A percentile compares a stretch with the other conserved stretches of the same genome.
These are phyloP conservation scores for Pogonomyrmex californicus DNA, from an alignment of 1,140 invertebrate genomes.

Conservation along the genomic window DNA sequence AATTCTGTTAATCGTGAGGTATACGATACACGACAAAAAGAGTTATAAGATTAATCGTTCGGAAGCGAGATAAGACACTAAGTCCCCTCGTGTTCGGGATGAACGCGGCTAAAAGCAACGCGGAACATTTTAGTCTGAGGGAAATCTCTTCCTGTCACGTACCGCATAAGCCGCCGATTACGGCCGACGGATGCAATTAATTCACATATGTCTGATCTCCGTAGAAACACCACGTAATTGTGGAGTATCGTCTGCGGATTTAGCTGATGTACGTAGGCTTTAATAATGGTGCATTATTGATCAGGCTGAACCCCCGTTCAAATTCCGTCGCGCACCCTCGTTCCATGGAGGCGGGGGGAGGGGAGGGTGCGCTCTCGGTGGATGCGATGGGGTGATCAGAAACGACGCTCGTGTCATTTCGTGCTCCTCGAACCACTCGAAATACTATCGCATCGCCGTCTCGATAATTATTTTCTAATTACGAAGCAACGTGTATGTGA, in stretches of 20 bases:
- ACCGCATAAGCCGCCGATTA: conserved; percentile 52
- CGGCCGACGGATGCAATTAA: conserved; percentile 68
- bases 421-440: conserved; percentile 27
- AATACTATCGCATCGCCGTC: conserved; percentile 27
- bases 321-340: conserved; percentile 78
- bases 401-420: conserved; percentile 59
- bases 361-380: conserved; percentile 31
- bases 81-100: not conserved
- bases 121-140: not conserved
- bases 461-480: conserved; percentile 72
- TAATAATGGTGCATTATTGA: conserved; percentile 84
- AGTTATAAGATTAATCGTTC: not conserved
- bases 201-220: conserved; percentile 76
- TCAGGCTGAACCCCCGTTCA: conserved; percentile 81
- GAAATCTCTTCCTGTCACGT: conserved; percentile 7
- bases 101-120: not conserved
- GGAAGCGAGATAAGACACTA: not conserved
- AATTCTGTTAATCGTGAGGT: not conserved
- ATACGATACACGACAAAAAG: not conserved
- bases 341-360: conserved; percentile 18
- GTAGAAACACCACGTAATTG: conserved; percentile 78
- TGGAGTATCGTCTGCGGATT: conserved; percentile 74
- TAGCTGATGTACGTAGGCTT: conserved; percentile 77
- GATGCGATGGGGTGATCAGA: conserved; percentile 73
- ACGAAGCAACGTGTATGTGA: not conserved